Percentiles rank a stretch among this genome's conserved stretches.
Evolutionary conservation across 2,113 vertebrate genomes (phyloP).

Genomic region (Tyto alba): DNA sequence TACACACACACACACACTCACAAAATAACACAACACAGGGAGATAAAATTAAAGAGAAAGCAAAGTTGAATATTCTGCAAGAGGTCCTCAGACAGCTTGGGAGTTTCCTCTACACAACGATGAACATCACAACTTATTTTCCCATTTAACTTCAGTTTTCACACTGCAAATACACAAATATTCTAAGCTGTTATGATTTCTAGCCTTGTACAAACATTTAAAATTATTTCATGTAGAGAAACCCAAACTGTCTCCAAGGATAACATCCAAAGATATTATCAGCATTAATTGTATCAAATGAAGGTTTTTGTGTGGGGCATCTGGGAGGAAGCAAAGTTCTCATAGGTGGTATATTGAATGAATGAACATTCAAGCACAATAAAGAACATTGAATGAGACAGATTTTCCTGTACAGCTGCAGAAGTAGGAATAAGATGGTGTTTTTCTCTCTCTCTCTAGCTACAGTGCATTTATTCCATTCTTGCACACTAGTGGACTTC

Average conservation of each 20-base stretch:
- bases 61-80: not conserved
- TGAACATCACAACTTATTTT: not conserved
- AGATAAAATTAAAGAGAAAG: not conserved
- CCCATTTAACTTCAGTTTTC: not conserved
- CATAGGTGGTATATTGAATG: not conserved
- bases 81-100: not conserved
- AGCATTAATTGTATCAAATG: not conserved
- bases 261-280: not conserved
- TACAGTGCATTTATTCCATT: not conserved
- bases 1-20: no score
- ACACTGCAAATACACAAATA: not conserved
- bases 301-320: not conserved
- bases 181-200: not conserved
- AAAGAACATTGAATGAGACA: constrained; percentile 1
- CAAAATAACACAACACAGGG: not conserved
- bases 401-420: not conserved
- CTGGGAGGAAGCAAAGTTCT: not conserved
- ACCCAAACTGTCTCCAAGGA: not conserved
- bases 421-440: not conserved
- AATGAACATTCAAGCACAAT: constrained; percentile 6
- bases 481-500: not conserved
- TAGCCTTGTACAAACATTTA: not conserved
- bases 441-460: not conserved
- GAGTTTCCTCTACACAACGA: not conserved
- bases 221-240: not conserved